Evolutionary conservation across 2,113 vertebrate species (phyloP).

Genomic region (Hippoglossus stenolepis): DNA sequence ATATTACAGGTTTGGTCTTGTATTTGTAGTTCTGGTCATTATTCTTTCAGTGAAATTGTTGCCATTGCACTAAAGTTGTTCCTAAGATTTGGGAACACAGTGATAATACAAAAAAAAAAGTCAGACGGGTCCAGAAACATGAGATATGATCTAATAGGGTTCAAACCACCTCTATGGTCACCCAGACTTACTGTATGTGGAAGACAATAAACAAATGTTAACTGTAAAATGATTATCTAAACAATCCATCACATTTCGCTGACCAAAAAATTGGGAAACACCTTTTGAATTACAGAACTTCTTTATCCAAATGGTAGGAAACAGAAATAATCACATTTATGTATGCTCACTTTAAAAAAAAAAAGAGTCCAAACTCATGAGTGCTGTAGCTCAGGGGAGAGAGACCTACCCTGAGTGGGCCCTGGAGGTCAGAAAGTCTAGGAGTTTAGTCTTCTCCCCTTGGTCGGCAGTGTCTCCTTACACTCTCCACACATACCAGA

Average conservation of each 20-base stretch:
- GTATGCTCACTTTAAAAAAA: neutral
- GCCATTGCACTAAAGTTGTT: no score
- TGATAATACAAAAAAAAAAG: no score
- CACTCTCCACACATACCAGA: constrained; percentile 56
- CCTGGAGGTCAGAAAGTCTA: constrained; percentile 20
- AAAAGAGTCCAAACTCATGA: neutral
- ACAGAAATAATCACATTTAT: neutral
- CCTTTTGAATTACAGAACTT: neutral
- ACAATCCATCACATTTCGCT: neutral
- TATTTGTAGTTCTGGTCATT: neutral
- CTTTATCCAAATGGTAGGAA: neutral
- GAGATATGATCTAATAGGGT: neutral
- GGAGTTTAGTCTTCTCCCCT: constrained; percentile 12
- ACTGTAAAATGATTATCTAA: neutral
- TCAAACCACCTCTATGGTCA: neutral
- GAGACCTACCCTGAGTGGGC: neutral
- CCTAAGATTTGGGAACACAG: no score
- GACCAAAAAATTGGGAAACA: neutral
- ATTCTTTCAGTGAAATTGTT: no score
- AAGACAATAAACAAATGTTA: neutral
- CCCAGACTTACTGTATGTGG: neutral
- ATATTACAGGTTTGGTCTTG: neutral
- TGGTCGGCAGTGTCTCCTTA: constrained; percentile 42
- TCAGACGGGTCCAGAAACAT: neutral
- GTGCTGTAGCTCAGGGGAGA: neutral